Conservation (phyloP, 2,113 vertebrate species). For the Trematocara macrostoma region DNA sequence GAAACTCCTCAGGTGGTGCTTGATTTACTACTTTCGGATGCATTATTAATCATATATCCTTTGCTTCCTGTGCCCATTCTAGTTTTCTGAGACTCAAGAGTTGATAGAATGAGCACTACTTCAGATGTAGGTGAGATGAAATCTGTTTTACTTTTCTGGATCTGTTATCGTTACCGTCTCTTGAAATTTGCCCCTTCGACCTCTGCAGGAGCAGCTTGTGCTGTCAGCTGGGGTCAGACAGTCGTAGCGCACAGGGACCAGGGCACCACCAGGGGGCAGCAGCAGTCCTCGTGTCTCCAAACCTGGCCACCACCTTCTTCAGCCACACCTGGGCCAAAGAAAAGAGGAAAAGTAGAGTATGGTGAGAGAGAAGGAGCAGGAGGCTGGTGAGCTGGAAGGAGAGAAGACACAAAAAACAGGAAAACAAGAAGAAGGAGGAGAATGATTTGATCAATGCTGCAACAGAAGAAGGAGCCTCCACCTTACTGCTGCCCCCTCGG, state of each 20-base stretch:
- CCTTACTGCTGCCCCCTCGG: slow-evolving; percentile 57
- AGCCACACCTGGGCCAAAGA: slow-evolving; percentile 51
- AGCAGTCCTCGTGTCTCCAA: slow-evolving; percentile 47
- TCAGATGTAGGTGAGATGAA: slow-evolving; percentile 41
- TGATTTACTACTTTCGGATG: background rate
- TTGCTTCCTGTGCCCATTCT: background rate
- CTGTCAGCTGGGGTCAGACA: slow-evolving; percentile 36
- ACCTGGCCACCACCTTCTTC: slow-evolving; percentile 78
- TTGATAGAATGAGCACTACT: slow-evolving; percentile 73
- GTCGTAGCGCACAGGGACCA: slow-evolving; percentile 46
- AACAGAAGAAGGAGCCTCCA: slow-evolving; percentile 1
- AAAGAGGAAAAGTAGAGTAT: slow-evolving; percentile 19
- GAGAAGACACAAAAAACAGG: background rate
- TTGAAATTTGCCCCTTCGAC: background rate
- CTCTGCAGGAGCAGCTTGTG: slow-evolving; percentile 24
- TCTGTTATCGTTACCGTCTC: background rate
- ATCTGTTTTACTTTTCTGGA: background rate
- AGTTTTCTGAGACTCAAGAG: slow-evolving; percentile 81
- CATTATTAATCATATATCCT: background rate
- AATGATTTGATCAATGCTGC: background rate
- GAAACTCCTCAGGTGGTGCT: background rate
- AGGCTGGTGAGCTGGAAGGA: slow-evolving; percentile 32
- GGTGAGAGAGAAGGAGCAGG: slow-evolving; percentile 44
- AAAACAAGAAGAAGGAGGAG: slow-evolving; percentile 14
- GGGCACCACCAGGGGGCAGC: slow-evolving; percentile 62